phyloP scores from a whole-genome alignment of 2,797 vertebrate species.

The Enteromius trimaculatus region DNA sequence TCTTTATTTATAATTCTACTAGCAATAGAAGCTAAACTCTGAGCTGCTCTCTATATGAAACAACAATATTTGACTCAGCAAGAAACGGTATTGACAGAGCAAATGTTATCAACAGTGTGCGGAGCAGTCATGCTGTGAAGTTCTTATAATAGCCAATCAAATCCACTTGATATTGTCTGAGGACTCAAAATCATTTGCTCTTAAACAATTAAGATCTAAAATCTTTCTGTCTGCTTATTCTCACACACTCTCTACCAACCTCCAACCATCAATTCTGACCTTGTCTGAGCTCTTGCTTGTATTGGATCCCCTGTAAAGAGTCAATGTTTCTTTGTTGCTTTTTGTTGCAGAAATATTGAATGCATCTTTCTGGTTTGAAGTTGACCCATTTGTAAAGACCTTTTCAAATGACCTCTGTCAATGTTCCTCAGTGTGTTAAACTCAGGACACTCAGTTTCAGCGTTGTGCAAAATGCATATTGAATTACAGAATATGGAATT shows the following conservation, averaged over 20 bases:
- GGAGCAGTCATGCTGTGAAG: neutral
- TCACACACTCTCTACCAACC: neutral
- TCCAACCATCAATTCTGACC: neutral
- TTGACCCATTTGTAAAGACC: neutral
- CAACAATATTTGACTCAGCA: conserved; percentile 5
- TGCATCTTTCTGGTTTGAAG: neutral
- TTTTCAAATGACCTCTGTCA: neutral
- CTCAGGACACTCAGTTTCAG: neutral
- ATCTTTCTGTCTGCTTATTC: neutral
- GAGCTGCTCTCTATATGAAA: neutral
- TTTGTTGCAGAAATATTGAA: neutral
- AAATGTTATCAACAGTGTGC: conserved; percentile 26
- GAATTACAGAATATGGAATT: neutral
- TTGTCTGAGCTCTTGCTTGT: neutral
- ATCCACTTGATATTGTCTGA: conserved; percentile 18
- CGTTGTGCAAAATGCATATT: neutral
- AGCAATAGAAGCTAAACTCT: neutral
- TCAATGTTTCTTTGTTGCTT: neutral
- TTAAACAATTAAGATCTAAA: conserved; percentile 5
- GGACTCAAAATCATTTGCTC: neutral
- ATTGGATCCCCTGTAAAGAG: neutral
- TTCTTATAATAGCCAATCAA: conserved; percentile 25
- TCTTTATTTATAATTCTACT: conserved; percentile 19
- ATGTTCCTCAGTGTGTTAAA: neutral
- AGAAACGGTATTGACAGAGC: conserved; percentile 13